Percentiles rank a stretch among this genome's conserved stretches.
Evolutionary conservation across 2,797 vertebrate genomes (phyloP).

Genomic region (Mus minutoides): DNA sequence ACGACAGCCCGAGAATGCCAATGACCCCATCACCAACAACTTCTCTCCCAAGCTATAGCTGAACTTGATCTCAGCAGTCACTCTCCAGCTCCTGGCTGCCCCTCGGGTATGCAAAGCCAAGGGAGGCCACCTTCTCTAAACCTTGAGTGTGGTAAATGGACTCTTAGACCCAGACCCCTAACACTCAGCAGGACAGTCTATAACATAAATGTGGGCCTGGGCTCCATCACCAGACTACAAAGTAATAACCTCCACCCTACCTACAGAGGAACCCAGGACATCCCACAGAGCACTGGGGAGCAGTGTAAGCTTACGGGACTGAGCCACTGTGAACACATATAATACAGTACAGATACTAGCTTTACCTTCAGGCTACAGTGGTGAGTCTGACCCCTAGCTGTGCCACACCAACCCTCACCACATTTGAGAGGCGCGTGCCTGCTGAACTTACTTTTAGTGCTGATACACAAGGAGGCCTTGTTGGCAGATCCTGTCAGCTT

Average conservation of each 20-base stretch:
- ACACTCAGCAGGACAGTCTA: rapidly evolving
- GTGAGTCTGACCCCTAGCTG: rapidly evolving
- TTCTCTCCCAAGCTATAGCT: neutral
- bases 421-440: rapidly evolving
- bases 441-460: conserved; percentile 92
- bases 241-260: neutral
- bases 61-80: neutral
- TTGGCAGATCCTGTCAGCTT: conserved; percentile 92
- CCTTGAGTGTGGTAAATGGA: neutral
- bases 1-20: no score
- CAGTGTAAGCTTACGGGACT: no score
- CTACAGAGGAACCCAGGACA: neutral
- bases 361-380: neutral
- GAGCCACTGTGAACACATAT: neutral
- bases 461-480: conserved; percentile 95
- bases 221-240: neutral
- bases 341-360: neutral
- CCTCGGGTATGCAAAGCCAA: neutral
- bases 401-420: neutral
- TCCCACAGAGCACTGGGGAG: no score
- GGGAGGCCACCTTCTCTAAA: neutral
- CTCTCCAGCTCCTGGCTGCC: rapidly evolving
- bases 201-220: neutral
- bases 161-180: neutral
- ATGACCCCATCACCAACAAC: neutral